Evolutionary conservation across 2,797 vertebrate genomes (phyloP).

Genomic region (Neomorphus geoffroyi): DNA sequence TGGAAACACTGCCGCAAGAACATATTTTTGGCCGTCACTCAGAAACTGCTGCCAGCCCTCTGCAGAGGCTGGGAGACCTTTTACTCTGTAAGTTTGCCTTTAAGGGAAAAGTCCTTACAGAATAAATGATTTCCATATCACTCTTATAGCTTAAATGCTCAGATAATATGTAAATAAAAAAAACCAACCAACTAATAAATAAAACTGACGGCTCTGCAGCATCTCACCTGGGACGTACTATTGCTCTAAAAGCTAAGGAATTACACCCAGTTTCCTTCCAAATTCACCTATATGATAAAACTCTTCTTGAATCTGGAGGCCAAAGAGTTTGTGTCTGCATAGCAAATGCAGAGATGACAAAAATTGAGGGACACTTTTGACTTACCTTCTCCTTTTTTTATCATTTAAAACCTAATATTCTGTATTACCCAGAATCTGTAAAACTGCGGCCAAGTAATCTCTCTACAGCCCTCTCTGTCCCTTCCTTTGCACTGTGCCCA

Average conservation of each 20-base stretch:
- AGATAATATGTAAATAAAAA: background rate
- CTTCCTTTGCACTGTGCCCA: background rate
- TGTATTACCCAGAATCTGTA: background rate
- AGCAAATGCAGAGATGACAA: background rate
- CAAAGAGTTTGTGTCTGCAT: background rate
- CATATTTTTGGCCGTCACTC: constrained; percentile 61
- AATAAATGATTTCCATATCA: background rate
- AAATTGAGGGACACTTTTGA: background rate
- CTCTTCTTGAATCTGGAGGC: background rate
- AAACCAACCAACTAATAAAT: background rate
- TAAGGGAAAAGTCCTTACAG: constrained; percentile 18
- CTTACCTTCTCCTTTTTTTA: background rate
- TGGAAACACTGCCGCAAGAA: constrained; percentile 65
- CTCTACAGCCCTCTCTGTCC: background rate
- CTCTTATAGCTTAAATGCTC: background rate
- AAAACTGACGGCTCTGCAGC: background rate
- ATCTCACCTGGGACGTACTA: background rate
- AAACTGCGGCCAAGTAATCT: background rate
- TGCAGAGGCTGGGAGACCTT: constrained; percentile 36
- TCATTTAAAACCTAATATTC: background rate
- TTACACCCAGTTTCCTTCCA: background rate
- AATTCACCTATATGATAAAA: background rate
- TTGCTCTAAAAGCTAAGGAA: background rate
- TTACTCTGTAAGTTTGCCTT: background rate
- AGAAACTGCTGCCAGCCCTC: constrained; percentile 56